These are phyloP conservation scores for Vulpes vulpes DNA, from an alignment of 2,113 vertebrate species.

Conservation along the genomic window DNA sequence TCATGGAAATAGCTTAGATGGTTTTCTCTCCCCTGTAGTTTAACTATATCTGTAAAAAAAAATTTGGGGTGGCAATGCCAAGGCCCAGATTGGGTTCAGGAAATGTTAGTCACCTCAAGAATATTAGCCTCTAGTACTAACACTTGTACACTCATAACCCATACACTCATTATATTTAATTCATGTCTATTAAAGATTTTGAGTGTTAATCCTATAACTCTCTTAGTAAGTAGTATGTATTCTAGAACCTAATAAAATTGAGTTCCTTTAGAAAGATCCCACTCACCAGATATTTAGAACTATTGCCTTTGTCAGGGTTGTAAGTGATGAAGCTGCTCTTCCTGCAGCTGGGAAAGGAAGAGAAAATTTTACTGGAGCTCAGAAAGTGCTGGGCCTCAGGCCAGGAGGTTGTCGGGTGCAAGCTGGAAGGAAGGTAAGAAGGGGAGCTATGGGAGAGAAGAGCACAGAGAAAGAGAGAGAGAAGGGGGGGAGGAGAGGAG, in stretches of 20 bases:
- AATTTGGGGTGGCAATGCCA: background rate
- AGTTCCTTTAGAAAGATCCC: background rate
- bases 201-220: background rate
- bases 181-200: background rate
- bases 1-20: background rate
- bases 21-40: background rate
- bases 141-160: background rate
- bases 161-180: background rate
- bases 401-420: background rate
- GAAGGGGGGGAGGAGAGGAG: background rate
- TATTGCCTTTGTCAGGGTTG: background rate
- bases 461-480: background rate
- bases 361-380: background rate
- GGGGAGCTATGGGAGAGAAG: background rate
- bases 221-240: background rate
- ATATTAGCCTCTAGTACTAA: background rate
- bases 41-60: background rate
- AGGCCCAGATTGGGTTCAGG: background rate
- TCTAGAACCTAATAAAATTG: background rate
- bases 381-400: background rate
- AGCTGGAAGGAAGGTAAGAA: background rate
- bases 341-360: background rate
- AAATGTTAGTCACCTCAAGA: background rate
- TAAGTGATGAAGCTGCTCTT: background rate
- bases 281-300: background rate